Conservation (phyloP, 2,797 vertebrate species). For the Cephalopachus bancanus region DNA sequence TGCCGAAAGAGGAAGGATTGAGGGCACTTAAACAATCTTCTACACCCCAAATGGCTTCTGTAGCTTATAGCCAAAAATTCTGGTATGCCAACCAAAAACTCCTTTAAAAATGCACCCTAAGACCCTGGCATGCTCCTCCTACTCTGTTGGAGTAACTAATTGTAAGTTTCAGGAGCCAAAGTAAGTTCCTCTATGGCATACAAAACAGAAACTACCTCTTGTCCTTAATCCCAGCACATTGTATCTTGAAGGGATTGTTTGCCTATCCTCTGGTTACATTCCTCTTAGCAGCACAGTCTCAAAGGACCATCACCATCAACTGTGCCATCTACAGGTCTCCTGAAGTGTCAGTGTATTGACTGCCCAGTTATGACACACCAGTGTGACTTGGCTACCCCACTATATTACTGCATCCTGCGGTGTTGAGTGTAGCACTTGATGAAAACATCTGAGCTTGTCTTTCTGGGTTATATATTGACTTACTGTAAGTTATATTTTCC, state of each 20-base stretch:
- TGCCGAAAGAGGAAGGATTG: neutral
- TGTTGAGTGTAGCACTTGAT: neutral
- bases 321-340: neutral
- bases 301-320: neutral
- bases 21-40: neutral
- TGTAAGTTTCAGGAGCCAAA: neutral
- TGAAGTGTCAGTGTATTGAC: neutral
- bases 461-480: neutral
- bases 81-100: neutral
- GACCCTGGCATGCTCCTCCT: neutral
- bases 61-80: neutral
- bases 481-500: conserved; percentile 51
- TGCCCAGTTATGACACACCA: neutral
- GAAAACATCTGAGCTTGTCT: conserved; percentile 61
- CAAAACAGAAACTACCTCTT: neutral
- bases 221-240: neutral
- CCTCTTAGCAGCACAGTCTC: neutral
- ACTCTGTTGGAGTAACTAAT: neutral
- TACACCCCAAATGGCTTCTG: neutral
- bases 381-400: neutral
- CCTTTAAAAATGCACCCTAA: neutral
- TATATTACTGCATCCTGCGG: neutral
- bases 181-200: neutral
- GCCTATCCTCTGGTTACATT: neutral
- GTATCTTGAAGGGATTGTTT: neutral